Base-by-base conservation (phyloP, 2,797 vertebrate species). In the Xenentodon cancila region DNA sequence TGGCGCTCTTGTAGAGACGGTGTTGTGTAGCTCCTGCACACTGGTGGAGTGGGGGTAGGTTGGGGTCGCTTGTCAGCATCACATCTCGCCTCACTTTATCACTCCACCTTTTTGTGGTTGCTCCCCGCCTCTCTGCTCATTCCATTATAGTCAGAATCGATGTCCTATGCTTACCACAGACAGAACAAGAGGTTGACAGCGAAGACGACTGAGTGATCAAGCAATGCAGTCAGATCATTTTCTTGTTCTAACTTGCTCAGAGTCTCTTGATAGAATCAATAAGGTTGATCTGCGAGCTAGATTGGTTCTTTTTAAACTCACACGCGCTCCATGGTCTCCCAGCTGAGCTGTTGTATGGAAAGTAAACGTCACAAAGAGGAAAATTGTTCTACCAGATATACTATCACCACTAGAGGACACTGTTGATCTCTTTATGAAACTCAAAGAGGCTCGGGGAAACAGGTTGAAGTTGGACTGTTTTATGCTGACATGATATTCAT, bases 391-490 rank as follows among this genome's bases (percentile, higher is more conserved):
- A 52, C 59, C 6, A 30, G 8, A 53, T 72, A 30, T 8, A 54
- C 73, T 80, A 19, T 64, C 76, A 77, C 91, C 92, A 90, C 88
- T 75, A 91, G 93, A 92, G 87, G 90, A 63, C 83, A 81, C 84
- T 87, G 77, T 92, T 89, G 90, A 59, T 86, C 89, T 87, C 69
- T 84, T 59, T 76, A 76, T 92, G 63, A 78, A 84, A 66, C 15
- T 20, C 15, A 55, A 59, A 47, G 43, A 19, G 2, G 43, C n/a
- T 27, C 6, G 42, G 21, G 27, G 34, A 64, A 20, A 20, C 20
- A 13, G 17, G 27, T 53, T 77, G 52, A 53, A 52, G 25, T 43
- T 5, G 37, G 7, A 61, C 9, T 25, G n/a, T 12, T 53, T 40
- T 68, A 44, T 22, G 51, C 43, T 45, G 30, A 71, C 48, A 49